These are phyloP conservation scores for Galendromus occidentalis DNA, from an alignment of 1,140 invertebrate species.

Conservation along the genomic window DNA sequence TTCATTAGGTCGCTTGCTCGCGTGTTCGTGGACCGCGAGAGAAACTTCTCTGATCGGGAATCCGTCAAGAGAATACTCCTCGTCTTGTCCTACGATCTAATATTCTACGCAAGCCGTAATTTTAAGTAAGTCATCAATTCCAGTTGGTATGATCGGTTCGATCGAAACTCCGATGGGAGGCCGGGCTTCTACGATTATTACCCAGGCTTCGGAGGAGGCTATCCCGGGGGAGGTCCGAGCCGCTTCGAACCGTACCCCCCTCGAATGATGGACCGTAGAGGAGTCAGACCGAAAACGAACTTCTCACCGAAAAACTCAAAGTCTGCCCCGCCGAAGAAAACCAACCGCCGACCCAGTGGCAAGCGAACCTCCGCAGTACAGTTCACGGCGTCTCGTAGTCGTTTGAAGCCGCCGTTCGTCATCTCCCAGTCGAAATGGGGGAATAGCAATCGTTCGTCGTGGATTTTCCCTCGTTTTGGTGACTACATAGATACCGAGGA, in stretches of 20 bases:
- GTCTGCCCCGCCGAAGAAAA: not conserved
- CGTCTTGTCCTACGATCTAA: no score
- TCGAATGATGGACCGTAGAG: no score
- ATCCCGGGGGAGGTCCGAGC: not conserved
- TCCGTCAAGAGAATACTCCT: no score
- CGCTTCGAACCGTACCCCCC: not conserved
- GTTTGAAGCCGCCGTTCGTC: constrained; percentile 1
- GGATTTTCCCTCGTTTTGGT: constrained; percentile 5
- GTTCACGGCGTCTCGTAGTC: constrained; percentile 4
- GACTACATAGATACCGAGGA: constrained; percentile 8
- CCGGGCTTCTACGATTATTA: no score
- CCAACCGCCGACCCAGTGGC: not conserved
- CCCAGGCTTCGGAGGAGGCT: not conserved
- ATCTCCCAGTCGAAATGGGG: constrained; percentile 10
- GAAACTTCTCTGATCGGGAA: no score
- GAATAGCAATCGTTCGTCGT: constrained; percentile 5
- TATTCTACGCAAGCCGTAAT: no score
- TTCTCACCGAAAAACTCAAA: not conserved
- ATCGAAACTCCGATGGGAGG: not conserved
- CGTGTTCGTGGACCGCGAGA: no score
- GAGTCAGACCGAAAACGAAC: no score
- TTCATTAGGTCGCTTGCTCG: no score
- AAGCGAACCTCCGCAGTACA: constrained; percentile 1
- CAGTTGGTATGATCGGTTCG: not conserved
- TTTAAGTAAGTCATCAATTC: not conserved